Conservation (phyloP, 2,113 vertebrate genomes). For the rat (Rattus norvegicus) region GRCr8 NC_086024.1:18776001-18776500, state of each 20-base stretch:
- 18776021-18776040: neutral
- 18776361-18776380: neutral
- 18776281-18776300: neutral
- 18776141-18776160: constrained; percentile 51
- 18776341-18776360: neutral
- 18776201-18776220: neutral
- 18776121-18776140: constrained; percentile 47
- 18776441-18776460: neutral
- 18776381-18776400: neutral
- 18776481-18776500: neutral
- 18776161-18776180: constrained; percentile 53
- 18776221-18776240: neutral
- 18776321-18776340: neutral
- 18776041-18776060: neutral
- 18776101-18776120: too few relatives aligned
- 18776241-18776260: constrained; percentile 39
- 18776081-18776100: too few relatives aligned
- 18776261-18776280: constrained; percentile 29
- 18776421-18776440: neutral
- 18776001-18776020: constrained; percentile 50
- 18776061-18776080: constrained; percentile 32
- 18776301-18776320: neutral
- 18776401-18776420: neutral
- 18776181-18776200: neutral
- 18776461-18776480: neutral